Percentiles rank a stretch among this genome's conserved stretches.
phyloP scores from a whole-genome alignment of 2,113 vertebrate species.

The Carollia perspicillata region DNA sequence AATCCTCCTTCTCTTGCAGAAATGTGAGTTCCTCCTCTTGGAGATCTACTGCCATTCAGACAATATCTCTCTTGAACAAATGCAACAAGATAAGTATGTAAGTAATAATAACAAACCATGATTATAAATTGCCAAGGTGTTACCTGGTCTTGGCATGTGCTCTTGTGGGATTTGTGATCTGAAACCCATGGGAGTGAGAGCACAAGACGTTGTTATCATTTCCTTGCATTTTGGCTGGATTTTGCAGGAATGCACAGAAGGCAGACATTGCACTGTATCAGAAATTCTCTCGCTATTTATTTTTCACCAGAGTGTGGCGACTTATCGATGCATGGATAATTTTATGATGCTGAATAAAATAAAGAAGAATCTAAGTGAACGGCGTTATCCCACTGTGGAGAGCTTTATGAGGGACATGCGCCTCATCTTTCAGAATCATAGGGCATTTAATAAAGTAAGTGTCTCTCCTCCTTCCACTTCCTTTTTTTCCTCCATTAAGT shows the following conservation, averaged over 20 bases:
- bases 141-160: too few species aligned
- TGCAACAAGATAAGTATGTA: slow-evolving; percentile 21
- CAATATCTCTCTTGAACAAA: slow-evolving; percentile 27
- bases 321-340: neutral
- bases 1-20: slow-evolving; percentile 42
- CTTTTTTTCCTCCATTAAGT: neutral
- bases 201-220: accelerated
- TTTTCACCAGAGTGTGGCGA: neutral
- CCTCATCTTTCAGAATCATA: slow-evolving; percentile 47
- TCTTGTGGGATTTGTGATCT: neutral
- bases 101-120: neutral
- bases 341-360: slow-evolving; percentile 49
- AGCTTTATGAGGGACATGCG: slow-evolving; percentile 39
- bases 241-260: neutral
- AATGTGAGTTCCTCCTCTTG: slow-evolving; percentile 61
- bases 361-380: slow-evolving; percentile 4
- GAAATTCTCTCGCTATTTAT: neutral
- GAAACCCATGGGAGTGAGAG: neutral
- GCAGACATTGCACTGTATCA: neutral
- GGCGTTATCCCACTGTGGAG: neutral
- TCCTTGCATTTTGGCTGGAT: neutral
- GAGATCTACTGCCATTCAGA: slow-evolving; percentile 41
- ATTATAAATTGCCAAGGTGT: neutral
- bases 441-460: neutral
- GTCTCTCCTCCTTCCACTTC: neutral